Base-by-base conservation (phyloP, 2,113 vertebrate genomes). In the Vombatus ursinus region DNA sequence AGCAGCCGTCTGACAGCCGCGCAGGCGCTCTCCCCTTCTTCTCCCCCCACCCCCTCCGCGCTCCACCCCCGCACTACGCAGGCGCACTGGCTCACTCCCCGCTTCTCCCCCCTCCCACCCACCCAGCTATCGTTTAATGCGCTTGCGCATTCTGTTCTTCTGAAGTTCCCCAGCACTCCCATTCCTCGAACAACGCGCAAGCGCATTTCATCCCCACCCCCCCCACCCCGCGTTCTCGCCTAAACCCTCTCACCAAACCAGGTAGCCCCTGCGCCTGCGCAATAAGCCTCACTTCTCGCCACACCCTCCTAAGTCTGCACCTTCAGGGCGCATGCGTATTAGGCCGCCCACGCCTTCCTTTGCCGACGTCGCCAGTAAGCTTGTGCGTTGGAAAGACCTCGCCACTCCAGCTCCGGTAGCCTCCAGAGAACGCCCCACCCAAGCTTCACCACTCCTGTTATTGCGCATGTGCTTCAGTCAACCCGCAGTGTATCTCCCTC, bases 1-100 rank as follows among this genome's bases (percentile, higher is more conserved):
- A 98, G 98, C 97, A 96, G 96, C 97, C 97, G 97, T 97, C 84
- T 97, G 97, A 98, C 98, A 98, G 98, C 94, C 94, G 98, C 98
- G 98, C 98, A 98, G 89, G 98, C 98, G 98, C 97, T 96, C 93
- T 98, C 25, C 0, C 91, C 10, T 19, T 68, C n/a, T n/a, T n/a
- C 96, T 94, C 94, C 96, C 96, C 98, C 97, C 91, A 97, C 98
- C 98, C 93, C 96, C 98, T 96, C 97, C 97, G 97, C 96, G 97
- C 98, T 84, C 68, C 68, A 84, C 68, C 68, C 68, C 68, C 68
- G 68, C 68, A 84, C n/a, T 44, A 84, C 68, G 68, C 90, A 98
- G 90, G 98, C 98, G 98, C 97, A 95, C 0, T 92, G 91, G 0
- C 28, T 92, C 94, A 96, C 91, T 90, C 94, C 52, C 68, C 16